A percentile compares a stretch with the other conserved stretches of the same genome.
Conservation (phyloP, 1,140 invertebrate genomes). For the Leucophenga varia region DNA sequence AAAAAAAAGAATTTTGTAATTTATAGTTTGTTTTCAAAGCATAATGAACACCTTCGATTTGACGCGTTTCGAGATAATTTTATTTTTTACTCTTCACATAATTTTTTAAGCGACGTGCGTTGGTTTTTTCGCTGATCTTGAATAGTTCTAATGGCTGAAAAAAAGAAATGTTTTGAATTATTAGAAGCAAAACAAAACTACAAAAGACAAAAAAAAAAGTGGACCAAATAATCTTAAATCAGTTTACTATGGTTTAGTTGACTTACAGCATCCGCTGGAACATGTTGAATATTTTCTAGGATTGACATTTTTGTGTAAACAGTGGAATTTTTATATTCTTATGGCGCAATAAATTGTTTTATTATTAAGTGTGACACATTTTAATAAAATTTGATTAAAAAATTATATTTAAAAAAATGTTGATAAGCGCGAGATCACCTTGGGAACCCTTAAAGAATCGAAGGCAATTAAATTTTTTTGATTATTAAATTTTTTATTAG, state of each 20-base stretch:
- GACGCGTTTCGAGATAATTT: conserved; percentile 14
- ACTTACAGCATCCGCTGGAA: conserved; percentile 47
- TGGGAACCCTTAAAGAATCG: conserved; percentile 35
- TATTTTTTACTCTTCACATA: conserved; percentile 12
- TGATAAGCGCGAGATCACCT: conserved; percentile 34
- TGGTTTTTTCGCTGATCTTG: too few species aligned
- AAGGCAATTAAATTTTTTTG: conserved; percentile 24
- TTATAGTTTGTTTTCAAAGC: conserved; percentile 33
- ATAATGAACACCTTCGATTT: conserved; percentile 22
- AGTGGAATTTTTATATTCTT: background rate
- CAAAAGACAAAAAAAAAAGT: conserved; percentile 16
- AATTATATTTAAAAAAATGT: conserved; percentile 25
- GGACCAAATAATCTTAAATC: conserved; percentile 19
- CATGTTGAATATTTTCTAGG: conserved; percentile 18
- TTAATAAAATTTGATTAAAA: conserved; percentile 5
- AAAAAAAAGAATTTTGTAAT: conserved; percentile 26
- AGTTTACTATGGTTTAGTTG: conserved; percentile 50
- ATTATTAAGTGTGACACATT: too few species aligned
- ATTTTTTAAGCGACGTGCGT: conserved; percentile 39
- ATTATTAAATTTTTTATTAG: background rate
- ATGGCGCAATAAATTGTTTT: background rate
- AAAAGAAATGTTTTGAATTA: too few species aligned
- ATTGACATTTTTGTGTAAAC: too few species aligned
- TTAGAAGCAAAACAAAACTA: background rate
- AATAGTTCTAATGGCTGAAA: too few species aligned